Base-by-base conservation (phyloP, 1,140 invertebrate genomes). In the Scylla paramamosain region DNA sequence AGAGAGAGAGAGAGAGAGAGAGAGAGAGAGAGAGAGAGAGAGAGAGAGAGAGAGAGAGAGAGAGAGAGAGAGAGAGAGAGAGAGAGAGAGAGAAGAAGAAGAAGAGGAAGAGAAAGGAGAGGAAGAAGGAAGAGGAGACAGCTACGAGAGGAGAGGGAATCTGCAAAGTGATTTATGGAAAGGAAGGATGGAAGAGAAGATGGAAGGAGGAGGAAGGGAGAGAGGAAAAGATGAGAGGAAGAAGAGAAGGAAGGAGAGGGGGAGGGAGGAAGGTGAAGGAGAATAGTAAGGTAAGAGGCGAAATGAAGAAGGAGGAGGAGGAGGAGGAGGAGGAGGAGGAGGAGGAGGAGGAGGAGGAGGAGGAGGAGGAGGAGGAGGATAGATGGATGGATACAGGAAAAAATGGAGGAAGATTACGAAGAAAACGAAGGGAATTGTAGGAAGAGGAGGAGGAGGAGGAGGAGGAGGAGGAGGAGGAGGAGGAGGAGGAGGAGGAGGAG, bases 301-400 rank as follows among this genome's bases (percentile, higher is more conserved):
- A n/a, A n/a, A 77, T 25, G 25, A 1, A n/a, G 67, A n/a, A n/a
- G 67, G 25, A n/a, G n/a, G 25, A 20, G n/a, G 25, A 20, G 67
- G 20, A 77, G 67, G 67, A n/a, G 67, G 67, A 77, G n/a, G 67
- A 77, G 67, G n/a, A 77, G 67, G n/a, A 77, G 67, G 67, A 77
- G n/a, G 67, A 77, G 67, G 67, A n/a, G 67, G n/a, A 77, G 67
- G 25, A n/a, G 67, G 25, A n/a, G 67, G 25, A n/a, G 67, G 25
- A n/a, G 67, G 25, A n/a, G n/a, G 25, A n/a, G n/a, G 25, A n/a
- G 25, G 25, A 20, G 1, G n/a, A 0, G 8, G 20, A 7, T 1
- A 77, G 67, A 20, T 20, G n/a, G 67, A 77, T 2, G 67, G n/a
- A 3, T 12, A 77, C 12, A 7, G n/a, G 25, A 8, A n/a, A 59